These are phyloP conservation scores for Morpho deidamia DNA, from an alignment of 2,888 invertebrate genomes.

Conservation along the genomic window DNA sequence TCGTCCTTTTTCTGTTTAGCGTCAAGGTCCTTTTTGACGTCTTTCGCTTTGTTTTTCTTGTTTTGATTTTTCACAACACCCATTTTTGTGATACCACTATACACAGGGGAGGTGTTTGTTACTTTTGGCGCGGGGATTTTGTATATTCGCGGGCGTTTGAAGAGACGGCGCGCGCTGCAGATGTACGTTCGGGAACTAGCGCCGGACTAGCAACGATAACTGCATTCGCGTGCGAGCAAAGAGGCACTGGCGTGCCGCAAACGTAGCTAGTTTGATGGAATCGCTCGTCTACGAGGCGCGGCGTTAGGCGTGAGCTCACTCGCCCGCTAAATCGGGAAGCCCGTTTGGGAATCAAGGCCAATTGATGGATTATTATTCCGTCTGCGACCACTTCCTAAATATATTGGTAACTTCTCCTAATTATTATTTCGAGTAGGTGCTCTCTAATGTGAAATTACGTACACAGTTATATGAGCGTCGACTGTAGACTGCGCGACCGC, in stretches of 20 bases:
- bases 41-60: slow-evolving; percentile 51
- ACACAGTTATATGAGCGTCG: slow-evolving; percentile 28
- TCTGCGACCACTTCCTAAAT: slow-evolving; percentile 56
- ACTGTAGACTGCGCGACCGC: slow-evolving; percentile 10
- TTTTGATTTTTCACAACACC: slow-evolving; percentile 67
- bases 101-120: too few relatives aligned
- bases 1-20: slow-evolving; percentile 57
- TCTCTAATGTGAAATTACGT: slow-evolving; percentile 41
- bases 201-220: slow-evolving; percentile 70
- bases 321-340: slow-evolving; percentile 58
- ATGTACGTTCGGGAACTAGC: slow-evolving; percentile 71
- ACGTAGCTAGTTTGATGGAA: slow-evolving; percentile 43
- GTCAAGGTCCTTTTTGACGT: slow-evolving; percentile 37
- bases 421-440: slow-evolving; percentile 53
- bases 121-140: slow-evolving; percentile 30
- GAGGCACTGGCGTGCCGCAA: slow-evolving; percentile 56
- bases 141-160: slow-evolving; percentile 34
- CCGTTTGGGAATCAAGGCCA: slow-evolving; percentile 74
- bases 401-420: slow-evolving; percentile 57
- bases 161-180: slow-evolving; percentile 44
- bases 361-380: slow-evolving; percentile 64
- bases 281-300: slow-evolving; percentile 43
- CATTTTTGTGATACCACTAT: slow-evolving; percentile 45
- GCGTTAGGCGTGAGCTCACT: slow-evolving; percentile 54
- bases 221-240: slow-evolving; percentile 63